Base-by-base conservation (phyloP, 2,888 invertebrate genomes). In the Mactromeris polynyma region DNA sequence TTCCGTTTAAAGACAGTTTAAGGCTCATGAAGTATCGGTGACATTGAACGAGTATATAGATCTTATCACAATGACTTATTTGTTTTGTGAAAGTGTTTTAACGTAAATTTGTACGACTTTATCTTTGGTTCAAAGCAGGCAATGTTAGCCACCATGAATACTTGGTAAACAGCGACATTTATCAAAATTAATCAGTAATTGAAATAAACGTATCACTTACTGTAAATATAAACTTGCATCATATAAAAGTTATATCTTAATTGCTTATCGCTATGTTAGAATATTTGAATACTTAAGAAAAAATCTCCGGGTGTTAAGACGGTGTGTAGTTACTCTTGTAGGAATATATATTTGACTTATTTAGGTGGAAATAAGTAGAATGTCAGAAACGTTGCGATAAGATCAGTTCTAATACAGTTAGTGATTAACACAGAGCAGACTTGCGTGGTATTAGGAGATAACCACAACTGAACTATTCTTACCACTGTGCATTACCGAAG, bases 161-260 rank as follows among this genome's bases (percentile, higher is more conserved):
- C 58, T 26, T 6, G 58, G 58, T 26, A 64, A 64, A 64, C 58
- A 64, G 58, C 58, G n/a, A 26, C 58, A 33, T 73, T 73, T 17
- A 73, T 73, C 73, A 73, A 33, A 73, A 73, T 73, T 73, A 73
- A 73, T 73, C 73, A 36, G 73, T 33, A 19, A 33, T 73, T 73
- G 73, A 73, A 73, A 73, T 26, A 73, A 73, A 33, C 36, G 73
- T 73, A 73, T 73, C 73, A 33, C 33, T 73, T 36, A 33, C 33
- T 14, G 73, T 33, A 73, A 73, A 73, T 73, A 73, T 33, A 14
- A 33, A 73, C 31, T 17, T 73, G 58, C 58, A 26, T 26, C n/a
- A 64, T 26, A 64, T 64, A n/a, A 26, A 64, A 64, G n/a, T 26
- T 64, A 64, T 64, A 26, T 64, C 58, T 26, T 26, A 64, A 64